These are phyloP conservation scores for Galbula dea DNA, from an alignment of 2,113 vertebrate species.

Conservation along the genomic window DNA sequence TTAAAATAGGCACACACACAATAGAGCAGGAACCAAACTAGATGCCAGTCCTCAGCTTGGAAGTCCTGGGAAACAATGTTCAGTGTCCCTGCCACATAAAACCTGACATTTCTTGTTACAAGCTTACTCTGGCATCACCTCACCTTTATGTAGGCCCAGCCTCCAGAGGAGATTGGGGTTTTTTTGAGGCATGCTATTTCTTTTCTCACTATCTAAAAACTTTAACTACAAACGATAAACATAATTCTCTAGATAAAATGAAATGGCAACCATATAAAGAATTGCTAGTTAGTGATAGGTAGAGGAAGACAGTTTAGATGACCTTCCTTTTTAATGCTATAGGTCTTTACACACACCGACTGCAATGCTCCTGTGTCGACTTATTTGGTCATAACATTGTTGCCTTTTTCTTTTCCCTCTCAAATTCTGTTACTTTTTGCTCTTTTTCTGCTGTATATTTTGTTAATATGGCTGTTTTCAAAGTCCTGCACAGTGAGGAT, in stretches of 20 bases:
- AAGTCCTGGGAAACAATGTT: constrained; percentile 24
- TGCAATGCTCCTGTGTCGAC: not conserved
- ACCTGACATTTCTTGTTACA: not conserved
- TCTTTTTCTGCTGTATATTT: not conserved
- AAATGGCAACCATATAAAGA: not conserved
- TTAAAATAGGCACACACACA: not conserved
- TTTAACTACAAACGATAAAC: not conserved
- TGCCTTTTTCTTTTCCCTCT: not conserved
- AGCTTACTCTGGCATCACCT: not conserved
- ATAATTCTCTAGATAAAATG: not conserved
- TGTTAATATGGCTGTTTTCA: not conserved
- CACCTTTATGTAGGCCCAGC: not conserved
- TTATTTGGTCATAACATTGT: not conserved
- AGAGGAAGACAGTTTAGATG: not conserved
- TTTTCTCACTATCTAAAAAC: not conserved
- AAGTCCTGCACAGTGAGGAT: not conserved
- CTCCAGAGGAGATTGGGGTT: not conserved
- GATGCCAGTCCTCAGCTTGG: not conserved
- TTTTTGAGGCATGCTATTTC: not conserved
- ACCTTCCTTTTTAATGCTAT: not conserved
- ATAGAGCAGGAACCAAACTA: not conserved
- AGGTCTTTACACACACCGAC: not conserved
- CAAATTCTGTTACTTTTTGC: not conserved
- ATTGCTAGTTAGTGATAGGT: not conserved
- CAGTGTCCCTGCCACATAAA: not conserved